phyloP scores from a whole-genome alignment of 2,888 invertebrate genomes.

The Scaptomyza parva region DNA sequence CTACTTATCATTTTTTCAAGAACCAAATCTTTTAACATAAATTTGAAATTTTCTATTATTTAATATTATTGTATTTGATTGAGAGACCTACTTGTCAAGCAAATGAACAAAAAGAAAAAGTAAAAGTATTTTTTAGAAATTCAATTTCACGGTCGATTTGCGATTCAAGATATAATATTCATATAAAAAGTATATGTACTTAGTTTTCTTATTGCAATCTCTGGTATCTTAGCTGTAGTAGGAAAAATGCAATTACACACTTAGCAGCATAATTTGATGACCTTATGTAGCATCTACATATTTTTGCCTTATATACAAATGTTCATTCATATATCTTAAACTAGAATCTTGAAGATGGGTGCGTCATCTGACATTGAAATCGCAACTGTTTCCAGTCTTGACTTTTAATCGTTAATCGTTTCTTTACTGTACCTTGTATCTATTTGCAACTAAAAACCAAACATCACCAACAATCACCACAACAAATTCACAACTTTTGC shows the following conservation, averaged over 20 bases:
- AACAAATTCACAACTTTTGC: conserved; percentile 27
- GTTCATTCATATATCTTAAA: conserved; percentile 6
- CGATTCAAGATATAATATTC: conserved; percentile 42
- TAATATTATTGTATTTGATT: conserved; percentile 17
- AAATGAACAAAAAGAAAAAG: conserved; percentile 6
- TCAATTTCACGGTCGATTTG: conserved; percentile 83
- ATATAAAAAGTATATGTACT: conserved; percentile 30
- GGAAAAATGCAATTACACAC: conserved; percentile 78
- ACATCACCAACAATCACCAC: conserved; percentile 33
- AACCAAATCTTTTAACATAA: conserved; percentile 11
- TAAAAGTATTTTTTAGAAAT: conserved; percentile 56
- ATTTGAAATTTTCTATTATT: conserved; percentile 6
- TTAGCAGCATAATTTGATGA: conserved; percentile 62
- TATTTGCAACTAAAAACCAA: conserved; percentile 57
- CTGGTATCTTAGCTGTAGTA: conserved; percentile 59
- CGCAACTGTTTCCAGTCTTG: conserved; percentile 34
- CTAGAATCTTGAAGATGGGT: conserved; percentile 41
- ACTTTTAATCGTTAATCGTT: conserved; percentile 47
- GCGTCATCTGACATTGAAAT: conserved; percentile 63
- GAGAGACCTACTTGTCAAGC: conserved; percentile 34
- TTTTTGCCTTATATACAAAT: conserved; percentile 2
- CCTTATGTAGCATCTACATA: conserved; percentile 43
- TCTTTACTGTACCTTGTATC: conserved; percentile 55
- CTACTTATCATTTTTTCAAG: conserved; percentile 15
- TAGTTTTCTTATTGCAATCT: conserved; percentile 63